phyloP scores from a whole-genome alignment of 2,113 vertebrate genomes.

The Aythya baeri region DNA sequence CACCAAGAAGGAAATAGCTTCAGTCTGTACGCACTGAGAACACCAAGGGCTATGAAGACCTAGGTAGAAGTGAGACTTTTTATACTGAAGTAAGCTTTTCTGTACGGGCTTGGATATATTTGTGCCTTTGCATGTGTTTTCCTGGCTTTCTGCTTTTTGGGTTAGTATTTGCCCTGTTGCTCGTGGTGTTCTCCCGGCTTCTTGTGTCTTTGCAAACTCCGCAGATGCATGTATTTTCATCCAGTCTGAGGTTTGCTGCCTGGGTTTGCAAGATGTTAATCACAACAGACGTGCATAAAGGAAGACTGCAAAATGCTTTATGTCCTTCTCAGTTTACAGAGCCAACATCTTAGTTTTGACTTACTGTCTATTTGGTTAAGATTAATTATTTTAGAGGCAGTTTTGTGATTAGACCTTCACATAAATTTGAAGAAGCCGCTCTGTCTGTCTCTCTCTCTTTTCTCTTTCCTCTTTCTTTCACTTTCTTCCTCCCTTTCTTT shows the following conservation, averaged over 20 bases:
- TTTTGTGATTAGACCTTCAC: background rate
- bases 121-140: accelerated
- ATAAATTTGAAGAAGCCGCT: background rate
- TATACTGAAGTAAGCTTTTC: background rate
- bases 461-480: background rate
- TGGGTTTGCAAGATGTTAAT: background rate
- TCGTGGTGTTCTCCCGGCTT: accelerated
- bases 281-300: accelerated
- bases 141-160: background rate
- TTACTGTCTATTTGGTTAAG: background rate
- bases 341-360: background rate
- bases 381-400: background rate
- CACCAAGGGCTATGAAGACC: background rate
- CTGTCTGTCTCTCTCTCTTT: background rate
- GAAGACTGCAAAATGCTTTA: background rate
- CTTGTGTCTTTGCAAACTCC: background rate
- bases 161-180: background rate
- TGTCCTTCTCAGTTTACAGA: background rate
- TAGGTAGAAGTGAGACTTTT: background rate
- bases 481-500: background rate
- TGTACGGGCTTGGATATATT: accelerated
- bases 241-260: accelerated
- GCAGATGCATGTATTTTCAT: background rate
- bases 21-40: accelerated
- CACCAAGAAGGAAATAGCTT: background rate